A percentile compares a stretch with the other conserved stretches of the same genome.
Evolutionary conservation across 2,113 vertebrate genomes (phyloP).

Genomic region (Anseranas semipalmata): DNA sequence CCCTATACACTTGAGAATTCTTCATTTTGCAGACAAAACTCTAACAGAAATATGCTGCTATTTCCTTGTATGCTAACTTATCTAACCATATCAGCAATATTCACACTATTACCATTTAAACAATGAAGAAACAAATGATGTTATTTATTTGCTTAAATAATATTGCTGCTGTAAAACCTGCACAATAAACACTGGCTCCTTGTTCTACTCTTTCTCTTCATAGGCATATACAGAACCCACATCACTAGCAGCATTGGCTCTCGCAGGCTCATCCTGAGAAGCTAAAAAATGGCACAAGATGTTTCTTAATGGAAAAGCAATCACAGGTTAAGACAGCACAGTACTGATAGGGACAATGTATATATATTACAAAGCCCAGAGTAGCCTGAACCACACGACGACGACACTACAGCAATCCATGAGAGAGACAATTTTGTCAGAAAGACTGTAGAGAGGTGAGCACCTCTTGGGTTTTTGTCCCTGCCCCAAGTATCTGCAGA

Average conservation of each 20-base stretch:
- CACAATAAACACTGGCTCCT: background rate
- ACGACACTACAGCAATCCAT: background rate
- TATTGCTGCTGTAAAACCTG: background rate
- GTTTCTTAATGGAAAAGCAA: background rate
- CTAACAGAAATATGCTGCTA: background rate
- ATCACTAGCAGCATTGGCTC: background rate
- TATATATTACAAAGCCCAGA: background rate
- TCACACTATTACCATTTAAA: background rate
- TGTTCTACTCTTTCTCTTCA: background rate
- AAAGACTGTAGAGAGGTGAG: background rate
- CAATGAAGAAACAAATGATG: background rate
- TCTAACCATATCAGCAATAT: background rate
- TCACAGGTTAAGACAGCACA: background rate
- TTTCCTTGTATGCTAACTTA: background rate
- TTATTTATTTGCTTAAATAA: background rate
- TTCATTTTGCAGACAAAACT: background rate
- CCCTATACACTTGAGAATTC: background rate
- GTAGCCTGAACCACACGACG: background rate
- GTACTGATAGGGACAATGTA: background rate
- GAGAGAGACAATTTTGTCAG: background rate
- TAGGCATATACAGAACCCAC: background rate
- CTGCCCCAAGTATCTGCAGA: background rate
- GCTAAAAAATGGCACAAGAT: background rate
- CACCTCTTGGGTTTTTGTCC: background rate
- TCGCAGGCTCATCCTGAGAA: background rate